A percentile compares a stretch with the other conserved stretches of the same genome.
Evolutionary conservation across 1,140 invertebrate genomes (phyloP).

Genomic region (Drosophila bipectinata): DNA sequence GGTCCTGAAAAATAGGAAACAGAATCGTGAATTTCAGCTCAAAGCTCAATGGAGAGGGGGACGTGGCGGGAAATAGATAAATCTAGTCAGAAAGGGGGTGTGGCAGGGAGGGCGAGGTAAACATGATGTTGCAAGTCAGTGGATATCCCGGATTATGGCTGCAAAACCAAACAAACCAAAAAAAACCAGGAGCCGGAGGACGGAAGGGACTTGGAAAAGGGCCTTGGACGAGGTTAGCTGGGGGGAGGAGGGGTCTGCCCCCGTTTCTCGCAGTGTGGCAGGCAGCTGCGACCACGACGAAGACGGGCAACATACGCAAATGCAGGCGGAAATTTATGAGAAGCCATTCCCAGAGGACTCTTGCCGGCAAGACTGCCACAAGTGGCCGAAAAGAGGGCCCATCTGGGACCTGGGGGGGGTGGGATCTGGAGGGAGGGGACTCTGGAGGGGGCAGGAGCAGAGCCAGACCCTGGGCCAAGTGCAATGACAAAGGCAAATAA

Average conservation of each 20-base stretch:
- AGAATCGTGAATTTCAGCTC: not conserved
- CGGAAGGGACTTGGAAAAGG: too few relatives aligned
- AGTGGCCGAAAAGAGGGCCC: constrained; percentile 42
- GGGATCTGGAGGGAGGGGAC: too few relatives aligned
- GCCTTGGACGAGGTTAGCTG: too few relatives aligned
- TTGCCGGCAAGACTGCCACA: constrained; percentile 36
- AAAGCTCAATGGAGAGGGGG: not conserved
- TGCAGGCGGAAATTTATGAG: constrained; percentile 62
- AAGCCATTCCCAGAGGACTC: constrained; percentile 41
- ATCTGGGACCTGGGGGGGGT: not conserved
- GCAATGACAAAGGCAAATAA: constrained; percentile 58
- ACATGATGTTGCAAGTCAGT: constrained; percentile 48
- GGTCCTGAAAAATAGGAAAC: not conserved
- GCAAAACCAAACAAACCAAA: constrained; percentile 65
- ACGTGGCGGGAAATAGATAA: constrained; percentile 9
- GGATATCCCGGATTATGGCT: constrained; percentile 33
- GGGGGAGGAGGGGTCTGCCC: too few relatives aligned
- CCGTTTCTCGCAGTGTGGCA: too few relatives aligned
- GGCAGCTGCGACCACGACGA: constrained; percentile 30
- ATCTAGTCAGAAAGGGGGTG: constrained; percentile 6
- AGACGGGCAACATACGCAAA: constrained; percentile 69
- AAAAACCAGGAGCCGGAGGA: constrained; percentile 41
- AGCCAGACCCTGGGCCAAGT: constrained; percentile 21
- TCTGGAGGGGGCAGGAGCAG: not conserved
- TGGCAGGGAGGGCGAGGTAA: constrained; percentile 5